Conservation (phyloP, 2,113 vertebrate genomes). For the Leptobrachium ailaonicum region DNA sequence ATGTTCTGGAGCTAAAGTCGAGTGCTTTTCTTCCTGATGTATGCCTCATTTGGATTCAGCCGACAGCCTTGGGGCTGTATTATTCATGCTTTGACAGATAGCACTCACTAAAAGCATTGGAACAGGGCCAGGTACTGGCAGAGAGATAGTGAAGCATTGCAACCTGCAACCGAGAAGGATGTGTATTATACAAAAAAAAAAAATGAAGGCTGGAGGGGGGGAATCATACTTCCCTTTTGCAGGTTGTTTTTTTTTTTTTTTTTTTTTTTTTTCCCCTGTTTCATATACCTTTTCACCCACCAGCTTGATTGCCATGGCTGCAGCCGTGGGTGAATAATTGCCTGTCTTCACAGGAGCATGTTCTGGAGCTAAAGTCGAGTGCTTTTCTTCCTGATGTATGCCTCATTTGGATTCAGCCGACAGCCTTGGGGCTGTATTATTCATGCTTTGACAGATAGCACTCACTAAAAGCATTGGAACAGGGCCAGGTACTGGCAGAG, state of each 20-base stretch:
- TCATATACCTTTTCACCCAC: conserved; percentile 69
- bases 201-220: conserved; percentile 24
- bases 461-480: conserved; percentile 97
- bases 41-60: conserved; percentile 97
- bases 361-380: conserved; percentile 88
- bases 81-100: conserved; percentile 99
- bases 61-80: conserved; percentile 92
- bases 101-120: conserved; percentile 97
- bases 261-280: conserved; percentile 57
- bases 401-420: conserved; percentile 96
- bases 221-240: conserved; percentile 55
- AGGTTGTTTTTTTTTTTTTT: conserved; percentile 60
- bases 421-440: conserved; percentile 97
- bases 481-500: conserved; percentile 85
- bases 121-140: conserved; percentile 87
- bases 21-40: conserved; percentile 93
- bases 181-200: conserved; percentile 64
- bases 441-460: conserved; percentile 97
- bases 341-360: conserved; percentile 89
- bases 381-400: conserved; percentile 92
- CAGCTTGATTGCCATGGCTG: conserved; percentile 83
- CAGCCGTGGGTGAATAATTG: conserved; percentile 93
- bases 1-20: conserved; percentile 86
- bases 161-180: conserved; percentile 72
- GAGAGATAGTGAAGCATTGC: conserved; percentile 76